Evolutionary conservation across 2,113 vertebrate species (phyloP).

Genomic region (Phoenicopterus ruber): DNA sequence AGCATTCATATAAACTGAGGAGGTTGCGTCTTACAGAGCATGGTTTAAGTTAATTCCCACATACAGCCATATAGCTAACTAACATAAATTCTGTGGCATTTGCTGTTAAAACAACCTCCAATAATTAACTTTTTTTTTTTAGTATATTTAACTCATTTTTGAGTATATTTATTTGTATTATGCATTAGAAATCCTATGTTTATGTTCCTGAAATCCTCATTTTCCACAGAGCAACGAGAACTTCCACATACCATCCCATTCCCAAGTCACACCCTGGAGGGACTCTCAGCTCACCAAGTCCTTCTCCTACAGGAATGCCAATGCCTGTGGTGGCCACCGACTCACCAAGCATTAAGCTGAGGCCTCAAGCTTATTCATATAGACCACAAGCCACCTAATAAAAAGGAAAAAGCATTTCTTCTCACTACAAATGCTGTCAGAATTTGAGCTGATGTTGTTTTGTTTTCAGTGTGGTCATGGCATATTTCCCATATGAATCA

Average conservation of each 20-base stretch:
- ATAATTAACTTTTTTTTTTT: not conserved
- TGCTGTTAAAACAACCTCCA: not conserved
- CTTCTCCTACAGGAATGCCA: not conserved
- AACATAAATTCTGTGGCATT: not conserved
- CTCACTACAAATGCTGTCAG: not conserved
- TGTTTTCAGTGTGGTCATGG: not conserved
- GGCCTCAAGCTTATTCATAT: not conserved
- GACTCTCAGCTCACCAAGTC: not conserved
- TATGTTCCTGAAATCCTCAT: not conserved
- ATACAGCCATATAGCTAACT: not conserved
- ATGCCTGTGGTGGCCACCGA: not conserved
- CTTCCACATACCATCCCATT: not conserved
- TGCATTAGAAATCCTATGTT: not conserved
- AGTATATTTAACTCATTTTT: not conserved
- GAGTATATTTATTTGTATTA: not conserved
- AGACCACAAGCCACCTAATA: not conserved
- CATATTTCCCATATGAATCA: conserved; percentile 24
- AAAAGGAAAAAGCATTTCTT: not conserved
- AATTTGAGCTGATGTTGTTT: not conserved
- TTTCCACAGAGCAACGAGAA: not conserved
- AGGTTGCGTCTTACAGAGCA: not conserved
- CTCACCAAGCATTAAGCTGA: not conserved
- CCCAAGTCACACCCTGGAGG: not conserved
- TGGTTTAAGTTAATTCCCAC: not conserved
- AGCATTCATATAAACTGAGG: not conserved